Conservation (phyloP, 1,140 invertebrate genomes). For the Scaptomyza montana region DNA sequence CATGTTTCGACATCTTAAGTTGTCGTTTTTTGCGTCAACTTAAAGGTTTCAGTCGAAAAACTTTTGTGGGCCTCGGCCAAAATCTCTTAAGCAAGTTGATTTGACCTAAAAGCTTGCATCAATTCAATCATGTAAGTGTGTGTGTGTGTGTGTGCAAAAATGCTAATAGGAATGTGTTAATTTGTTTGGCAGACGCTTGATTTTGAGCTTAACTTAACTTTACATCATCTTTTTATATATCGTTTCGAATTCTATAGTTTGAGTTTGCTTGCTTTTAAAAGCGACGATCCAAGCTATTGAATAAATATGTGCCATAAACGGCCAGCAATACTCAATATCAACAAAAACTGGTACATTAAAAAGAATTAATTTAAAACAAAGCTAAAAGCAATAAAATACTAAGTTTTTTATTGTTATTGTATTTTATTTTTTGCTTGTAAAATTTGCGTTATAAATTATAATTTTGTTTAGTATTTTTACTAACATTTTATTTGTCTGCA, state of each 20-base stretch:
- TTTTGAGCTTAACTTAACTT: conserved; percentile 34
- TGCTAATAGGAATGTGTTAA: conserved; percentile 80
- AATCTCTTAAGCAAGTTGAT: neutral
- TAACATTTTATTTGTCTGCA: no score
- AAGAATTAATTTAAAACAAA: conserved; percentile 22
- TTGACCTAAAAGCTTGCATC: no score
- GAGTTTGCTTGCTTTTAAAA: conserved; percentile 27
- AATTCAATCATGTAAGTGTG: neutral
- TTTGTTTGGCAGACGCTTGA: conserved; percentile 73
- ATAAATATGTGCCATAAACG: conserved; percentile 76
- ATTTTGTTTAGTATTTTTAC: no score
- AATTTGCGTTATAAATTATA: no score
- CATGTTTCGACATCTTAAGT: neutral
- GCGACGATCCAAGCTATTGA: conserved; percentile 65
- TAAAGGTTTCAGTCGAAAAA: conserved; percentile 9
- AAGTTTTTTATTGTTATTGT: no score
- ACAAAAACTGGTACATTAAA: conserved; percentile 35
- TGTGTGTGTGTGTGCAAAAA: conserved; percentile 52
- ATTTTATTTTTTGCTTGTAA: no score
- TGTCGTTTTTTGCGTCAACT: neutral
- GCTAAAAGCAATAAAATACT: no score
- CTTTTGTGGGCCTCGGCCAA: conserved; percentile 3
- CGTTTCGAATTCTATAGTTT: conserved; percentile 5
- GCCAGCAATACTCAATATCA: conserved; percentile 15
- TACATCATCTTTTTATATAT: neutral